Evolutionary conservation across 2,113 vertebrate species (phyloP).

Genomic region (Heterochromis multidens): DNA sequence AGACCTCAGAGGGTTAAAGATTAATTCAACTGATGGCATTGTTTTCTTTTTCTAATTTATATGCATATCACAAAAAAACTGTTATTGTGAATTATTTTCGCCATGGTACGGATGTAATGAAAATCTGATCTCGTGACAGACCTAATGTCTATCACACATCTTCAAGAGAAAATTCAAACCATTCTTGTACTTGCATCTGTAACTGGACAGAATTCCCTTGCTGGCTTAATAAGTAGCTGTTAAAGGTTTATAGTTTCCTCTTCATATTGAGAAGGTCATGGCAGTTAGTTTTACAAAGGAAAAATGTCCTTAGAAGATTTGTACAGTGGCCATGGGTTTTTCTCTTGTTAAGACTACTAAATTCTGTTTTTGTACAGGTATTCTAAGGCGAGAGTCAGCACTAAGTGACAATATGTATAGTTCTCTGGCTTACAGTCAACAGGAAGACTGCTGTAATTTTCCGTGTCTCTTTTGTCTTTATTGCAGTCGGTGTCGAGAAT

Average conservation of each 20-base stretch:
- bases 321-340: neutral
- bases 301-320: neutral
- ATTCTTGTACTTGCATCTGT: neutral
- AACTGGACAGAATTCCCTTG: neutral
- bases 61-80: neutral
- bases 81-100: neutral
- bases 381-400: neutral
- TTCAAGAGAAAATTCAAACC: neutral
- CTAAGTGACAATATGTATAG: neutral
- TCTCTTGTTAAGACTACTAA: neutral
- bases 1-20: neutral
- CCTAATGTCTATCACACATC: neutral
- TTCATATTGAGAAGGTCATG: neutral
- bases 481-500: neutral
- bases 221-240: neutral
- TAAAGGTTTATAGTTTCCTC: neutral
- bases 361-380: neutral
- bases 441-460: neutral
- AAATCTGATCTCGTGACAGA: neutral
- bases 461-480: rapidly evolving
- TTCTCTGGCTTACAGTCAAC: neutral
- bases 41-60: neutral
- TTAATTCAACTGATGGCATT: neutral
- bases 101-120: neutral
- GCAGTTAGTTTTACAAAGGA: neutral